Conservation (phyloP, 2,888 invertebrate genomes). For the Parochlus steinenii region DNA sequence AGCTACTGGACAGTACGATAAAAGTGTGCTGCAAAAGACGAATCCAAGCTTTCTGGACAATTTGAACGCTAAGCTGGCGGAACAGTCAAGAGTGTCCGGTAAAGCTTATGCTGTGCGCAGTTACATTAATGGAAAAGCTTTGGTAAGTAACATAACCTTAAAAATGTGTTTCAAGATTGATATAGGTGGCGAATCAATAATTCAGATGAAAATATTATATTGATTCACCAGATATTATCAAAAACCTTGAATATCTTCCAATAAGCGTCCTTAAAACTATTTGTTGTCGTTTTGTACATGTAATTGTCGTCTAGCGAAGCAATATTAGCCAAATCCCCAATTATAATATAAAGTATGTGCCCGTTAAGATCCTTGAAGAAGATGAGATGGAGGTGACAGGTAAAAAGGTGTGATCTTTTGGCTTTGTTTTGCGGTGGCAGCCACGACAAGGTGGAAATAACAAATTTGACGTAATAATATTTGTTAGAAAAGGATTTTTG, state of each 20-base stretch:
- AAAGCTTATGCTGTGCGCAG: conserved; percentile 52
- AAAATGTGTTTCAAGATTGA: neutral
- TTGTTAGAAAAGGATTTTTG: too few relatives aligned
- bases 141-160: conserved; percentile 31
- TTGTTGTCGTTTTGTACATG: too few relatives aligned
- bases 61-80: conserved; percentile 60
- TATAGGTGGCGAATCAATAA: neutral
- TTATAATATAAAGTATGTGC: conserved; percentile 12
- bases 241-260: too few relatives aligned
- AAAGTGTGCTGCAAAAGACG: conserved; percentile 29
- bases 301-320: conserved; percentile 1
- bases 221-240: too few relatives aligned
- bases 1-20: conserved; percentile 29
- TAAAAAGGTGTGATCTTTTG: too few relatives aligned
- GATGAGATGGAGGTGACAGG: conserved; percentile 3
- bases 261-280: too few relatives aligned
- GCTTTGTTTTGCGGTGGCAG: too few relatives aligned
- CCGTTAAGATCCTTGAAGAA: conserved; percentile 1
- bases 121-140: conserved; percentile 53
- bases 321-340: conserved; percentile 11
- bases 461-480: too few relatives aligned
- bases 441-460: too few relatives aligned
- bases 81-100: conserved; percentile 39
- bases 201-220: neutral
- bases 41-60: conserved; percentile 59